Evolutionary conservation across 2,797 vertebrate species (phyloP).

Genomic region (Ambastaia sidthimunki): DNA sequence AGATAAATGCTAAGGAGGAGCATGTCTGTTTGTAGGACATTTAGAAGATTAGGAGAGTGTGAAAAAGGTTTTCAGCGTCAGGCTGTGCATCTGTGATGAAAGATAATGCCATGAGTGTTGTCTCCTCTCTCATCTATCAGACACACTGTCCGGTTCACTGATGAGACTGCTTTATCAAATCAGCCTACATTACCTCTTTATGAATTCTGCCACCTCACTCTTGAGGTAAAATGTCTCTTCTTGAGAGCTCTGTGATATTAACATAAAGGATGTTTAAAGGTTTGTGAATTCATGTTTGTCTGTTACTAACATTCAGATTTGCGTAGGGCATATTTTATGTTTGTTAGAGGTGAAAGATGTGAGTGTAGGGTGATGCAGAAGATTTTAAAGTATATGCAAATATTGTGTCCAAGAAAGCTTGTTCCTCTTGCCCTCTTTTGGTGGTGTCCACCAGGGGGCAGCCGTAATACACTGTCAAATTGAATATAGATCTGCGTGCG

Average conservation of each 20-base stretch:
- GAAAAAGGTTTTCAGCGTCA: conserved; percentile 63
- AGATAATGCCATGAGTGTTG: conserved; percentile 69
- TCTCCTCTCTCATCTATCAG: conserved; percentile 37
- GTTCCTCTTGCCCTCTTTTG: conserved; percentile 16
- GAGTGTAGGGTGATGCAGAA: not conserved
- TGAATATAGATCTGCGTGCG: not conserved
- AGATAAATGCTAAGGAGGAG: conserved; percentile 1
- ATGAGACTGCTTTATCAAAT: conserved; percentile 20
- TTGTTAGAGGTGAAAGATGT: not conserved
- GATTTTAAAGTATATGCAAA: not conserved
- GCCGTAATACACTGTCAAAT: conserved; percentile 47
- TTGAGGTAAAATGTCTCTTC: conserved; percentile 4
- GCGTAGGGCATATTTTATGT: not conserved
- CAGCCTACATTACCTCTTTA: conserved; percentile 2
- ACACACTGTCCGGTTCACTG: conserved; percentile 25
- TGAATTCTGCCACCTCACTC: conserved; percentile 7
- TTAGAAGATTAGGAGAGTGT: conserved; percentile 57
- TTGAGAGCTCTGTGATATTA: conserved; percentile 3
- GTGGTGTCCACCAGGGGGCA: conserved; percentile 75
- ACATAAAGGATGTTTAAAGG: not conserved
- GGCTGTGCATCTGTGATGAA: conserved; percentile 67
- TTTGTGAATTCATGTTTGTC: conserved; percentile 15
- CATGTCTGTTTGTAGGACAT: conserved; percentile 13
- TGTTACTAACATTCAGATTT: not conserved
- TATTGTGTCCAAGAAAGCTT: not conserved